Percentiles rank a stretch among this genome's conserved stretches.
Evolutionary conservation across 35 echinoderm and acorn worm species (phyloP).

Genomic region (Strongylocentrotus purpuratus): DNA sequence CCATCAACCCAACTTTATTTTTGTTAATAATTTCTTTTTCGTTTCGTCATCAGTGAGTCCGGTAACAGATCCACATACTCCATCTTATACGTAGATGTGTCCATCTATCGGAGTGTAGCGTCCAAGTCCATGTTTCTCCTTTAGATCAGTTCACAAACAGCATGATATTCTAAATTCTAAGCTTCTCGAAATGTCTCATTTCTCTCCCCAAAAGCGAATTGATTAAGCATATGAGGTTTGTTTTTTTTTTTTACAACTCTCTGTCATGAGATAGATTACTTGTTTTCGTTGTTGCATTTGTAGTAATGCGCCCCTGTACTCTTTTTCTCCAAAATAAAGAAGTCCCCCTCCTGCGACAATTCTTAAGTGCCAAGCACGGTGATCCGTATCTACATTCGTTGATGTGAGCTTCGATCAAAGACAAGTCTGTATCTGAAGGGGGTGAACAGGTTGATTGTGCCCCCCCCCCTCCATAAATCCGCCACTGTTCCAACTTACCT

Average conservation of each 20-base stretch:
- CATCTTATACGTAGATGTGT: too few relatives aligned
- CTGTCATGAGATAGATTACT: not conserved
- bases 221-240: not conserved
- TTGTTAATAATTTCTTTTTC: too few relatives aligned
- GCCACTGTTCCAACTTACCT: not conserved
- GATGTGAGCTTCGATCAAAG: not conserved
- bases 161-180: too few relatives aligned
- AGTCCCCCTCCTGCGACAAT: not conserved
- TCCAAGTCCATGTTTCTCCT: too few relatives aligned
- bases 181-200: not conserved
- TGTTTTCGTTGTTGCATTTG: too few relatives aligned
- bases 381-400: not conserved
- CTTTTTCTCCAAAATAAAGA: not conserved
- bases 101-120: too few relatives aligned
- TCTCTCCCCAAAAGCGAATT: not conserved
- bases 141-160: too few relatives aligned
- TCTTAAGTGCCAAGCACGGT: not conserved
- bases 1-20: too few relatives aligned
- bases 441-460: too few relatives aligned
- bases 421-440: not conserved
- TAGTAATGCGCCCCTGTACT: not conserved
- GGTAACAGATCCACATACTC: too few relatives aligned
- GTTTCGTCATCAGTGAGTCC: too few relatives aligned
- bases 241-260: not conserved
- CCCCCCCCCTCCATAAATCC: too few relatives aligned